These are phyloP conservation scores for Saimiri boliviensis DNA, from an alignment of 2,113 vertebrate species.

Conservation along the genomic window DNA sequence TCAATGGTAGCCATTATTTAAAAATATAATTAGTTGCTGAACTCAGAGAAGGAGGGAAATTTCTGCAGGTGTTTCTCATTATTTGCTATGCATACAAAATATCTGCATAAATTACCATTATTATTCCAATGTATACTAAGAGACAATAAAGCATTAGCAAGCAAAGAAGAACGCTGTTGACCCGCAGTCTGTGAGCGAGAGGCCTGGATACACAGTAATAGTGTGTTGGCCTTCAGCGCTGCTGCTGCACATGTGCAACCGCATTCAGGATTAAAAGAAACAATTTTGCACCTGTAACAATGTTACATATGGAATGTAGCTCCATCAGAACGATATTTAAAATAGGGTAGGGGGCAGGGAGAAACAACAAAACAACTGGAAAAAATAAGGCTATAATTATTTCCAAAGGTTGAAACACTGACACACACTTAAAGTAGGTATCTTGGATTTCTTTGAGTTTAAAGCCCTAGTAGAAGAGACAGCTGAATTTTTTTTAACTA, in stretches of 20 bases:
- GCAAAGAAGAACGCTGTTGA: conserved; percentile 90
- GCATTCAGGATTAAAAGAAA: conserved; percentile 87
- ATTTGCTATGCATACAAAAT: conserved; percentile 92
- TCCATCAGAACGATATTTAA: conserved; percentile 81
- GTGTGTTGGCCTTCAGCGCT: conserved; percentile 87
- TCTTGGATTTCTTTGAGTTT: neutral
- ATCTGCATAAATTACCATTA: conserved; percentile 93
- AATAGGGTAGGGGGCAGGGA: conserved; percentile 39
- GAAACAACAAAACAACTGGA: conserved; percentile 29
- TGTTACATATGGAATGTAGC: conserved; percentile 78
- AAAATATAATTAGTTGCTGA: conserved; percentile 98
- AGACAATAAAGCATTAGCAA: conserved; percentile 92
- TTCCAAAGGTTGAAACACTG: neutral
- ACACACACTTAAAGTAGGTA: neutral
- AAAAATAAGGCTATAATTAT: conserved; percentile 14
- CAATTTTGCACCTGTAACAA: conserved; percentile 91
- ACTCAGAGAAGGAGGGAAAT: conserved; percentile 93
- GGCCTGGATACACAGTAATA: conserved; percentile 84
- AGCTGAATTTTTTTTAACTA: neutral
- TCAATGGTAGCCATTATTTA: conserved; percentile 97
- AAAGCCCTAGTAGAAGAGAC: neutral
- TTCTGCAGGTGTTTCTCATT: conserved; percentile 95
- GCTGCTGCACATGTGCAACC: conserved; percentile 79
- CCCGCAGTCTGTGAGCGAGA: conserved; percentile 89
- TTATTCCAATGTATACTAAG: conserved; percentile 90